Evolutionary conservation across 2,797 vertebrate genomes (phyloP).

Genomic region (Malurus splendens): DNA sequence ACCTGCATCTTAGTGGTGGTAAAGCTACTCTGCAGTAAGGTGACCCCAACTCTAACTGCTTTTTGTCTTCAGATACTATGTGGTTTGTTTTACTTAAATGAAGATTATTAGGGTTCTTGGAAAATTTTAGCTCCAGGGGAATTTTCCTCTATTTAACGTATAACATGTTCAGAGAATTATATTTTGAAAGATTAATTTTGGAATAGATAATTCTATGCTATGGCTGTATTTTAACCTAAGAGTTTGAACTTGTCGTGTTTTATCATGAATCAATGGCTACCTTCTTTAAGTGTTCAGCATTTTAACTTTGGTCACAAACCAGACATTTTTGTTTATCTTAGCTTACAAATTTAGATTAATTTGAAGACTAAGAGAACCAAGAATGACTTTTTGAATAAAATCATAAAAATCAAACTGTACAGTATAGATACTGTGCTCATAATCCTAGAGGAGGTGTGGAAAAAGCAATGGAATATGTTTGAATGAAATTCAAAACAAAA

Average conservation of each 20-base stretch:
- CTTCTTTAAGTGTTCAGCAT: background rate
- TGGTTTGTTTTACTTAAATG: slow-evolving; percentile 30
- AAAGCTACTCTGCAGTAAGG: slow-evolving; percentile 36
- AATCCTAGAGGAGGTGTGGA: background rate
- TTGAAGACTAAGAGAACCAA: background rate
- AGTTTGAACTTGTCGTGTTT: slow-evolving; percentile 41
- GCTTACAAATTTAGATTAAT: slow-evolving; percentile 11
- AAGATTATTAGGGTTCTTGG: slow-evolving; percentile 44
- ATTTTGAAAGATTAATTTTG: slow-evolving; percentile 51
- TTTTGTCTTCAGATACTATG: slow-evolving; percentile 44
- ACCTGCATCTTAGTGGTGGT: slow-evolving; percentile 45
- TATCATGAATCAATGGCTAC: slow-evolving; percentile 1
- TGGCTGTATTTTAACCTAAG: slow-evolving; percentile 44
- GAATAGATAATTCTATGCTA: slow-evolving; percentile 41
- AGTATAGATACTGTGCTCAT: background rate
- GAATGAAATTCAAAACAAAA: background rate
- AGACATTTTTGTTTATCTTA: background rate
- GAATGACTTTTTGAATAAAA: background rate
- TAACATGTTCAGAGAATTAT: slow-evolving; percentile 49
- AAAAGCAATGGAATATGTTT: background rate
- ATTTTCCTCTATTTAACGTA: slow-evolving; percentile 46
- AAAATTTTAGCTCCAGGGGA: slow-evolving; percentile 41
- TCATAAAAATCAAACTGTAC: background rate
- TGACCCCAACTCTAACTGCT: slow-evolving; percentile 13
- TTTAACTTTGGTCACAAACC: background rate